Percentiles rank a stretch among this genome's conserved stretches.
These are phyloP conservation scores for Piaya cayana DNA, from an alignment of 2,113 vertebrate species.

Conservation along the genomic window DNA sequence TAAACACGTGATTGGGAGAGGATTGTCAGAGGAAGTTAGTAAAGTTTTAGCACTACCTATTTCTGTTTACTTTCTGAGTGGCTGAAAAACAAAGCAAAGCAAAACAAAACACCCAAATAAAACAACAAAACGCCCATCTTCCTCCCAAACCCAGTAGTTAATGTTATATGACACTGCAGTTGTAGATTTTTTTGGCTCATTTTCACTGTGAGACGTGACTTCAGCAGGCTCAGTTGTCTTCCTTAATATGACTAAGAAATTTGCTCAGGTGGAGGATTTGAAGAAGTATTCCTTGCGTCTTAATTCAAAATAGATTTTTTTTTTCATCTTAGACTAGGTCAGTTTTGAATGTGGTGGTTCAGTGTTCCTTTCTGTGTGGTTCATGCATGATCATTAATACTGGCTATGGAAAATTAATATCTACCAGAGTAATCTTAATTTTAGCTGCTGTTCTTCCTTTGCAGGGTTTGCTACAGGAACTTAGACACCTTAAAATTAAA, in stretches of 20 bases:
- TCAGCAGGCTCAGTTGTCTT: neutral
- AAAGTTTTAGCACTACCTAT: neutral
- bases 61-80: neutral
- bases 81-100: neutral
- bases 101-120: neutral
- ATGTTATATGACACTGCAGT: neutral
- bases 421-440: neutral
- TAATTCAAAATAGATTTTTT: neutral
- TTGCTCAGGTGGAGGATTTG: neutral
- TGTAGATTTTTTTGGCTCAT: neutral
- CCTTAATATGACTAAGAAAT: neutral
- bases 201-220: neutral
- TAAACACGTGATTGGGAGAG: neutral
- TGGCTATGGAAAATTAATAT: neutral
- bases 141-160: neutral
- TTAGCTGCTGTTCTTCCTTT: neutral
- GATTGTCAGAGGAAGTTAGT: neutral
- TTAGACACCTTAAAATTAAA: conserved; percentile 89
- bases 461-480: conserved; percentile 88
- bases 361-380: neutral
- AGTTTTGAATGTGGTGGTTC: neutral
- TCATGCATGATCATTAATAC: neutral
- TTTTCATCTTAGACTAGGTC: neutral
- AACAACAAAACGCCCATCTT: neutral
- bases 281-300: neutral